Evolutionary conservation across 2,113 vertebrate genomes (phyloP).

Genomic region (Turdus rufiventris): DNA sequence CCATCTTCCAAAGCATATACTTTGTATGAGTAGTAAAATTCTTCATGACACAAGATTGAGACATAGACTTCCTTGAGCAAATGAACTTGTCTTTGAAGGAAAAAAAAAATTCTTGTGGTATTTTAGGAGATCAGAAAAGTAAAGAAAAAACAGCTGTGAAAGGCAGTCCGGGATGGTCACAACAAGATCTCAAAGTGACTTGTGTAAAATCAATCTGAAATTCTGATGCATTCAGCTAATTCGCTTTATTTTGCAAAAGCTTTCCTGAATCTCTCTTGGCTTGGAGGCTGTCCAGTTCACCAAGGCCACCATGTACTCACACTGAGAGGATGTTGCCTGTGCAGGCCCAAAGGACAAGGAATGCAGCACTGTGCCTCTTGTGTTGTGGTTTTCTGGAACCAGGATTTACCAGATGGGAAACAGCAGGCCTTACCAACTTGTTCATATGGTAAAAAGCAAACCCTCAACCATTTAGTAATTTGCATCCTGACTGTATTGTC

Average conservation of each 20-base stretch:
- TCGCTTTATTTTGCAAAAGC: background rate
- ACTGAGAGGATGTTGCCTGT: too few species aligned
- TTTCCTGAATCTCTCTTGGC: background rate
- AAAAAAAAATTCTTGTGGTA: background rate
- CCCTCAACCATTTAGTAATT: background rate
- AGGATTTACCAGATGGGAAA: background rate
- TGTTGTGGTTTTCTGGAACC: background rate
- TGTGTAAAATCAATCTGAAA: background rate
- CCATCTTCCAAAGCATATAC: background rate
- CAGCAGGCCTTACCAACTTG: background rate
- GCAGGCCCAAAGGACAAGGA: background rate
- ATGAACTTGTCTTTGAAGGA: background rate
- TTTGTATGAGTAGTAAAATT: background rate
- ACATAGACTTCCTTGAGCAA: background rate
- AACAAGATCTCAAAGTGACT: background rate
- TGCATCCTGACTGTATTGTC: background rate
- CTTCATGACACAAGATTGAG: background rate
- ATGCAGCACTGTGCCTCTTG: background rate
- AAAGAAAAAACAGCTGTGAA: rapidly evolving
- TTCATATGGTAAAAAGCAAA: background rate
- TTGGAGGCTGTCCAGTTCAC: background rate
- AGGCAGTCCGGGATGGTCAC: background rate
- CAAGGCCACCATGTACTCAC: background rate
- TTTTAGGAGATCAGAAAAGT: background rate
- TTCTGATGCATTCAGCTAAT: background rate